phyloP scores from a whole-genome alignment of 2,888 invertebrate species.

The Didymodactylos carnosus region DNA sequence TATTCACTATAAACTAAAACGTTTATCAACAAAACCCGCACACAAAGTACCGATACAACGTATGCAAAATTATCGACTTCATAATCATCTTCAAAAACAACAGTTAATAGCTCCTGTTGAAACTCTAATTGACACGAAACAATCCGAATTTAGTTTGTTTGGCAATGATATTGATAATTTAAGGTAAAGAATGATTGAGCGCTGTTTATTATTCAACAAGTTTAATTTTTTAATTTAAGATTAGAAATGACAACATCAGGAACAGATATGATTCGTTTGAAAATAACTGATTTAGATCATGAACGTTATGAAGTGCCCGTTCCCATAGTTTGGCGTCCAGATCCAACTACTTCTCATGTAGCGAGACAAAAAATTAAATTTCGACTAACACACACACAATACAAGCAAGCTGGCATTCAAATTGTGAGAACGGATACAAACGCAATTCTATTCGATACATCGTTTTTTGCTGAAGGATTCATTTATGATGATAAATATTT shows the following conservation, averaged over 20 bases:
- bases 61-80: no score
- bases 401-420: background rate
- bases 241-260: no score
- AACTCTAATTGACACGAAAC: no score
- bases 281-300: background rate
- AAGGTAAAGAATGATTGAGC: no score
- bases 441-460: background rate
- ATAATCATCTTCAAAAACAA: background rate
- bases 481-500: conserved; percentile 36
- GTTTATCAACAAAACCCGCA: background rate
- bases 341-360: background rate
- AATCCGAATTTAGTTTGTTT: background rate
- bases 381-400: background rate
- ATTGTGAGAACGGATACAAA: background rate
- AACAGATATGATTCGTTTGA: background rate
- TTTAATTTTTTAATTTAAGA: no score
- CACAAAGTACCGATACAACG: no score
- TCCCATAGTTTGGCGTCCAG: background rate
- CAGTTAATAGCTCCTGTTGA: background rate
- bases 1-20: background rate
- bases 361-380: background rate
- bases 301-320: conserved; percentile 1
- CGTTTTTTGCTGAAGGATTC: conserved; percentile 21
- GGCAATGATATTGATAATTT: background rate
- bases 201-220: no score